These are phyloP conservation scores for Tarsius wallacei DNA, from an alignment of 2,797 vertebrate genomes.

Conservation along the genomic window DNA sequence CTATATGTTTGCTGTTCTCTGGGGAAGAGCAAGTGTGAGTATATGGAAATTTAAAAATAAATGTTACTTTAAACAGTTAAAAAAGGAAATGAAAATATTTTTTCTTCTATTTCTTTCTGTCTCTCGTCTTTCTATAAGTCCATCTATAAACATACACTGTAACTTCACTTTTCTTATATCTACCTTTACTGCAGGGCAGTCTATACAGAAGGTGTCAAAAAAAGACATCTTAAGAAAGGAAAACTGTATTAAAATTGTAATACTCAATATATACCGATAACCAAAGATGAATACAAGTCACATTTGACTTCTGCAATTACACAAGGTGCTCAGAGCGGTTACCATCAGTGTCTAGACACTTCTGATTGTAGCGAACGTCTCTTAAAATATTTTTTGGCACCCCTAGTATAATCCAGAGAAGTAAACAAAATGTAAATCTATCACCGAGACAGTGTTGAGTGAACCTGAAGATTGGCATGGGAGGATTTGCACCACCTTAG, in stretches of 20 bases:
- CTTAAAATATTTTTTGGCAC: no score
- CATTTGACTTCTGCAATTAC: no score
- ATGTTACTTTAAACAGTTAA: background rate
- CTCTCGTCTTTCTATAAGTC: background rate
- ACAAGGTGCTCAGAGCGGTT: no score
- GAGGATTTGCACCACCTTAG: background rate
- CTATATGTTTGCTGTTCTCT: background rate
- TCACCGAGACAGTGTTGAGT: background rate
- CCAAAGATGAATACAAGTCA: no score
- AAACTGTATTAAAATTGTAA: no score
- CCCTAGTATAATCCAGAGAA: background rate
- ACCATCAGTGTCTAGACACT: no score
- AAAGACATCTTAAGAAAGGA: no score
- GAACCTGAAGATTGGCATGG: background rate
- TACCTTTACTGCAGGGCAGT: background rate
- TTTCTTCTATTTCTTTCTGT: background rate
- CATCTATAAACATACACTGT: background rate
- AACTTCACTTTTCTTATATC: background rate
- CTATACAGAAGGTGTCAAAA: no score
- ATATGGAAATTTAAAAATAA: background rate
- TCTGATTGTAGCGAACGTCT: no score
- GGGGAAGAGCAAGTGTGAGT: background rate
- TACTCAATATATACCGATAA: no score
- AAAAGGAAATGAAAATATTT: background rate
- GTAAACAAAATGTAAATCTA: slow-evolving; percentile 18